phyloP scores from a whole-genome alignment of 2,797 vertebrate species.

The Centroberyx gerrardi region DNA sequence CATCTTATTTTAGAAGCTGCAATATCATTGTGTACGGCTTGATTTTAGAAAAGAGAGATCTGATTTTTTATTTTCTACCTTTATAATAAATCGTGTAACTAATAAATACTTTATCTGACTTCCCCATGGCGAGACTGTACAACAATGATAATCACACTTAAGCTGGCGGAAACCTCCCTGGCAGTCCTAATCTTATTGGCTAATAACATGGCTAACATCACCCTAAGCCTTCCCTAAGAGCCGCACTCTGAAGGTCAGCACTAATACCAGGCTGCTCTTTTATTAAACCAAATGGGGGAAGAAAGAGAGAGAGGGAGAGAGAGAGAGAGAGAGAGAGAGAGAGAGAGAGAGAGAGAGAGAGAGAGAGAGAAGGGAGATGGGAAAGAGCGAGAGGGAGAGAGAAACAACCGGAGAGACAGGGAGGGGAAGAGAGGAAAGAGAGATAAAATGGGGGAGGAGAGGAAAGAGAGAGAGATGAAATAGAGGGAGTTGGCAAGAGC shows the following conservation, averaged over 20 bases:
- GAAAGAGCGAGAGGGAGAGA: constrained; percentile 26
- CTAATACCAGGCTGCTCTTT: constrained; percentile 66
- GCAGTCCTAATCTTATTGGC: constrained; percentile 73
- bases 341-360: neutral
- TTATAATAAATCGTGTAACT: constrained; percentile 36
- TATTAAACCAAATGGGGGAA: constrained; percentile 60
- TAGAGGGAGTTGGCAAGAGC: constrained; percentile 56
- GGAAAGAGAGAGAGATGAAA: constrained; percentile 55
- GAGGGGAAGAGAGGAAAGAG: neutral
- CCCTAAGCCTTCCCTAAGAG: constrained; percentile 65
- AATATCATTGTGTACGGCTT: constrained; percentile 7
- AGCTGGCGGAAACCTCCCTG: constrained; percentile 66
- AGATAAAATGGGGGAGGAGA: neutral
- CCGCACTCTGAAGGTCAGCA: constrained; percentile 76
- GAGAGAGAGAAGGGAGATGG: neutral
- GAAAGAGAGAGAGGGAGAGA: constrained; percentile 14
- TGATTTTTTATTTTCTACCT: constrained; percentile 40
- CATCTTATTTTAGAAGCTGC: neutral
- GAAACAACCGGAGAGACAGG: neutral
- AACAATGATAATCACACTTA: constrained; percentile 71
- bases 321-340: neutral
- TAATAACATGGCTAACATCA: constrained; percentile 74
- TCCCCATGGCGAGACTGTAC: constrained; percentile 54
- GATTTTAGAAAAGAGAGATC: constrained; percentile 7
- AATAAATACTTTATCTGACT: constrained; percentile 48